Conservation (phyloP, 35 echinoderm and acorn worm genomes). For the Nesometra sesokonis region DNA sequence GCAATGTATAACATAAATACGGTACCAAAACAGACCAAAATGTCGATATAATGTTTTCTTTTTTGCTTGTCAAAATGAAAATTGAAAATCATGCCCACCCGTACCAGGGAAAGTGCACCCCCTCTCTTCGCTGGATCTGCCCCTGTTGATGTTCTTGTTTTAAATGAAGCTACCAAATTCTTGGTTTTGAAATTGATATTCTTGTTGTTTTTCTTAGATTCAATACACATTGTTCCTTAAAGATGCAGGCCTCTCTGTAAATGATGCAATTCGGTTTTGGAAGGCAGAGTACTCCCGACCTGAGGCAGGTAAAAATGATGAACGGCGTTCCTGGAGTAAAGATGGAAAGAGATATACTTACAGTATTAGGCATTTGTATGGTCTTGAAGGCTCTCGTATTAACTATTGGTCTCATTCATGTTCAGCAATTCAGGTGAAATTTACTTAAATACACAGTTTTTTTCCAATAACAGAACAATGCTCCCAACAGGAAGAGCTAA, state of each 20-base stretch:
- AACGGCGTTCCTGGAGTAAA: conserved; percentile 30
- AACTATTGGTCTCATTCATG: conserved; percentile 87
- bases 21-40: not conserved
- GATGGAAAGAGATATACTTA: conserved; percentile 71
- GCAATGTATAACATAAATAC: no score
- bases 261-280: conserved; percentile 78
- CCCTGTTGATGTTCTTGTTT: no score
- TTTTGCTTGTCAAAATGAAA: no score
- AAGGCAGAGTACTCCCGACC: conserved; percentile 51
- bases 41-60: not conserved
- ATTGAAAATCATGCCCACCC: not conserved
- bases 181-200: no score
- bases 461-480: not conserved
- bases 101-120: no score
- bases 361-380: conserved; percentile 88
- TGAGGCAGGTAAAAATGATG: not conserved
- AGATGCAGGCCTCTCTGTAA: conserved; percentile 60
- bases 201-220: conserved; percentile 24
- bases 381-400: conserved; percentile 62
- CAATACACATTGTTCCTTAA: conserved; percentile 93
- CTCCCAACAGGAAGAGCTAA: not conserved
- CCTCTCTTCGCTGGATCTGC: no score
- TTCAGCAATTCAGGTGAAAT: conserved; percentile 73
- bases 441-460: not conserved
- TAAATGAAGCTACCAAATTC: no score